Evolutionary conservation across 2,888 invertebrate genomes (phyloP), one percentile per base, ranked within the genome.

Genomic region (Netelia virgata): DNA sequence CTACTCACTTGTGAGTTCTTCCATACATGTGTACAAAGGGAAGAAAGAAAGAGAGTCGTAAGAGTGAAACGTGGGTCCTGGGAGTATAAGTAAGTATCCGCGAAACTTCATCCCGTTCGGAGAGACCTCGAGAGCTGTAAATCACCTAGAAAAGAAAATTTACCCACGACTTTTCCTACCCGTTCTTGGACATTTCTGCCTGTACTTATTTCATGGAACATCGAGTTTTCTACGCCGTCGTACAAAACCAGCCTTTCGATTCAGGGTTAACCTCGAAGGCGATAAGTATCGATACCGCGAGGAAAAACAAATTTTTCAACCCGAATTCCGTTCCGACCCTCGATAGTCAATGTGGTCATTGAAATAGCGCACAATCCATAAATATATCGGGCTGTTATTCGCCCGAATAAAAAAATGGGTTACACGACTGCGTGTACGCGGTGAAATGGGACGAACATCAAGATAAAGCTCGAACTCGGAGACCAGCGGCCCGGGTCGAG

Each of bases 371-470:
- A 23, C 18, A 10, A 53, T 16, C 16, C 55, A 8, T 11, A 68
- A 23, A 14, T 3, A 36, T 36, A 36, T 8, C 36, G 36, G 11
- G 14, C 47, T 14, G 47, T 14, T 47, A 63, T 18, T 36, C 8
- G 47, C 50, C 53, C 87, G 86, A 83, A 86, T 88, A 90, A 90
- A 90, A 89, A 89, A 88, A 88, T 87, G 86, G 88, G 84, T 76
- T 23, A 86, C 85, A 85, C 82, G 86, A 83, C 85, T 87, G 87
- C 85, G 88, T 87, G 87, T 79, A 84, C 87, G 83, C 87, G 88
- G 5, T 85, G 88, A 89, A 90, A 90, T 90, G 89, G 89, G 84
- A 86, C 87, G 88, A 88, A 86, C 87, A 90, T 91, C 89, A 88
- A 88, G 89, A 91, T 89, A 90, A 89, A 90, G 87, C 88, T 88